A percentile compares a stretch with the other conserved stretches of the same genome.
Evolutionary conservation across 2,888 invertebrate species (phyloP).

Genomic region (Phaedon cochleariae): DNA sequence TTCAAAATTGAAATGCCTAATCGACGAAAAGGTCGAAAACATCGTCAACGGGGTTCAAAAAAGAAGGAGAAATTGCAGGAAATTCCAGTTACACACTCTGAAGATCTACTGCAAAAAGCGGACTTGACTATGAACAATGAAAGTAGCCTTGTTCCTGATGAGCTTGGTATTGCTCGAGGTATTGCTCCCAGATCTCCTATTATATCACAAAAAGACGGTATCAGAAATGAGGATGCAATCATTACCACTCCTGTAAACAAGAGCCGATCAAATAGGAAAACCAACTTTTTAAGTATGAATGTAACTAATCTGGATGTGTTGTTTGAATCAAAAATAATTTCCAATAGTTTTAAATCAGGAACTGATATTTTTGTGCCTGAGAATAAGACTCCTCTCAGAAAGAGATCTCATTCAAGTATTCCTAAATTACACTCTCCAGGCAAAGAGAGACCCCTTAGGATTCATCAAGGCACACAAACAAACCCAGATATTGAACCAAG

Average conservation of each 20-base stretch:
- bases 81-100: not conserved
- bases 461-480: slow-evolving; percentile 30
- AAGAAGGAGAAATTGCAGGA: not conserved
- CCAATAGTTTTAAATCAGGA: slow-evolving; percentile 24
- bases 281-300: slow-evolving; percentile 32
- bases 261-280: slow-evolving; percentile 29
- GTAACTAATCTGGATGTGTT: slow-evolving; percentile 49
- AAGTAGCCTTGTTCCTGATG: not conserved
- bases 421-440: slow-evolving; percentile 46
- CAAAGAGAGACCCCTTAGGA: slow-evolving; percentile 40
- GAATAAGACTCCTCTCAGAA: slow-evolving; percentile 6
- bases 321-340: slow-evolving; percentile 43
- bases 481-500: slow-evolving; percentile 31
- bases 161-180: no score
- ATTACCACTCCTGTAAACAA: slow-evolving; percentile 39
- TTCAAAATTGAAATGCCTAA: slow-evolving; percentile 6
- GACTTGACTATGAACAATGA: not conserved
- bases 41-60: not conserved
- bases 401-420: slow-evolving; percentile 43
- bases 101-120: not conserved
- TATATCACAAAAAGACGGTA: not conserved
- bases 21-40: not conserved
- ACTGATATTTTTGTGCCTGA: slow-evolving; percentile 27
- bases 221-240: not conserved
- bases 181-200: not conserved